Percentiles rank a stretch among this genome's conserved stretches.
Conservation (phyloP, 2,888 invertebrate genomes). For the Conomelus anceps region DNA sequence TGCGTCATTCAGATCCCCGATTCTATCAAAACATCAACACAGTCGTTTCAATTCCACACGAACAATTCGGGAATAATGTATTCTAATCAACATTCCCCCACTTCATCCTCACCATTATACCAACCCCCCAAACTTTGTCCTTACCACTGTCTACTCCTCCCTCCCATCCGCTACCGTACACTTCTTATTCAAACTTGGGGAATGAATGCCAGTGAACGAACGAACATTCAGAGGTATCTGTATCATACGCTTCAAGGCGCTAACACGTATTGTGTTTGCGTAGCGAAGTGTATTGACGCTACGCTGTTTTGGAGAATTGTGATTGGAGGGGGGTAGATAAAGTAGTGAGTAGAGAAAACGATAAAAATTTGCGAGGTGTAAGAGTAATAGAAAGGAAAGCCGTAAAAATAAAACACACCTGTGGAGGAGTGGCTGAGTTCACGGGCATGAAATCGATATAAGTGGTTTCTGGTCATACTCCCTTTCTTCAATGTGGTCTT, state of each 20-base stretch:
- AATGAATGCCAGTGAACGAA: not conserved
- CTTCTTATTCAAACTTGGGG: no score
- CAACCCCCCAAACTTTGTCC: no score
- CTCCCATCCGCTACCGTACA: not conserved
- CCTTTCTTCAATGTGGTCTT: not conserved
- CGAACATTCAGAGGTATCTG: no score
- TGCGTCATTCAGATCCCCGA: not conserved
- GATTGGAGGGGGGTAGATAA: not conserved
- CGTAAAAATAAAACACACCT: no score
- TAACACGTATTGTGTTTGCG: not conserved
- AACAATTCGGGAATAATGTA: not conserved
- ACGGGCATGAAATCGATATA: not conserved
- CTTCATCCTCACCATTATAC: no score
- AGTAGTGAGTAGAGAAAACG: no score
- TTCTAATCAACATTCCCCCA: not conserved
- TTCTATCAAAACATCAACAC: not conserved
- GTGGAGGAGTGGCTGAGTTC: no score
- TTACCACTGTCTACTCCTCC: no score
- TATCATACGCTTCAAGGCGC: not conserved
- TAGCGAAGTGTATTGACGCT: not conserved
- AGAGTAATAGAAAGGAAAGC: no score
- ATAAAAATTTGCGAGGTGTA: no score
- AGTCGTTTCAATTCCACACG: not conserved
- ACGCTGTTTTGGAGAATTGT: not conserved
- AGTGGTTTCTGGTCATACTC: no score